phyloP scores from a whole-genome alignment of 1,140 invertebrate genomes.

The Scaptodrosophila lebanonensis region DNA sequence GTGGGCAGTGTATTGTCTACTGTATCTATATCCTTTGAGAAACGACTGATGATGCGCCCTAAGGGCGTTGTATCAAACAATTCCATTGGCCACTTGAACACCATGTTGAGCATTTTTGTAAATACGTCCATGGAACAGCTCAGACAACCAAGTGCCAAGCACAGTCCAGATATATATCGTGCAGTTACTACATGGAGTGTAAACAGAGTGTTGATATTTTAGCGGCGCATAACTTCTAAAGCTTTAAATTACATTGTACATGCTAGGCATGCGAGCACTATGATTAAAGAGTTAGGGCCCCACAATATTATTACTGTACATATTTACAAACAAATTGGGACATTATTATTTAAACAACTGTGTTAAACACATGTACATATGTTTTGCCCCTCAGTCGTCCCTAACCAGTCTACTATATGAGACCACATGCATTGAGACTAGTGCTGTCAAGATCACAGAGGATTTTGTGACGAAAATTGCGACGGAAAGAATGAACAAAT shows the following conservation, averaged over 20 bases:
- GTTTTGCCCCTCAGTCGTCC: too few species aligned
- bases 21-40: conserved; percentile 86
- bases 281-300: background rate
- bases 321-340: conserved; percentile 15
- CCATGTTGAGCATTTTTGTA: conserved; percentile 79
- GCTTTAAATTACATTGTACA: background rate
- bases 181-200: conserved; percentile 68
- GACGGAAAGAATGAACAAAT: too few species aligned
- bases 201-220: conserved; percentile 18
- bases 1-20: conserved; percentile 80
- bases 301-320: conserved; percentile 35
- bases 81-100: conserved; percentile 83
- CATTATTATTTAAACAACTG: too few species aligned
- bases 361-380: too few species aligned
- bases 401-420: too few species aligned
- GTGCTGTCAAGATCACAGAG: too few species aligned
- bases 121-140: conserved; percentile 79
- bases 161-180: conserved; percentile 69
- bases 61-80: conserved; percentile 89
- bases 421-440: too few species aligned
- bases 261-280: conserved; percentile 20
- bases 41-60: conserved; percentile 87
- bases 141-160: conserved; percentile 76
- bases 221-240: too few species aligned
- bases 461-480: too few species aligned